Base-by-base conservation (phyloP, 1,140 invertebrate genomes). In the Microplitis mediator region DNA sequence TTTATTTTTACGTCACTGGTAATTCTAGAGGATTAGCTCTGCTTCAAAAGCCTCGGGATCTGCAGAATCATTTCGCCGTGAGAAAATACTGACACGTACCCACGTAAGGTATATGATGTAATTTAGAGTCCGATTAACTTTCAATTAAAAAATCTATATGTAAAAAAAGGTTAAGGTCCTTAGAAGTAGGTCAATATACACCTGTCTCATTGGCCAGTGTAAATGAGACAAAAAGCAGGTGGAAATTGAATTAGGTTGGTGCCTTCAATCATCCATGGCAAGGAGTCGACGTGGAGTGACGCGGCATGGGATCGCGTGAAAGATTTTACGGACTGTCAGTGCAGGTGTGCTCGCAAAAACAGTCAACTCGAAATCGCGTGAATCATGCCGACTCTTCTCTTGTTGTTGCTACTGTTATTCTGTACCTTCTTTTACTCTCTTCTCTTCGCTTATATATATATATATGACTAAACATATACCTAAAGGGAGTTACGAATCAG, bases 291-390 rank as follows among this genome's bases (percentile, higher is more conserved):
- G 72, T 35, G 67, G 65, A 51, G 63, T 68, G 31, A 68, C 72
- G 69, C 63, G 69, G 63, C 63, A 45, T 60, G 66, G 63, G 68
- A 56, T 65, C 68, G 73, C 68, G 68, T 61, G 35, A 70, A 71
- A 74, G 68, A 74, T 74, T 74, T 74, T 71, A 74, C 73, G 69
- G 73, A 74, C 73, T 74, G 73, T 74, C 73, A 74, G 73, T 71
- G 73, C 73, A 74, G 73, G 73, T 74, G 73, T 65, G 68, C 73
- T 14, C 45, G 69, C 69, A 74, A 74, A 74, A 74, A 74, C 68
- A 16, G 54, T 62, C 39, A 67, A 74, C 63, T 70, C 39, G 73
- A 74, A 74, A 74, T 74, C 73, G 73, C 73, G 73, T 74, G 73
- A 74, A 74, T 74, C 73, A 74, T 74, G 63, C 73, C 68, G 62